These are phyloP conservation scores for Schlechtendalia chinensis DNA, from an alignment of 1,140 invertebrate species.

Conservation along the genomic window DNA sequence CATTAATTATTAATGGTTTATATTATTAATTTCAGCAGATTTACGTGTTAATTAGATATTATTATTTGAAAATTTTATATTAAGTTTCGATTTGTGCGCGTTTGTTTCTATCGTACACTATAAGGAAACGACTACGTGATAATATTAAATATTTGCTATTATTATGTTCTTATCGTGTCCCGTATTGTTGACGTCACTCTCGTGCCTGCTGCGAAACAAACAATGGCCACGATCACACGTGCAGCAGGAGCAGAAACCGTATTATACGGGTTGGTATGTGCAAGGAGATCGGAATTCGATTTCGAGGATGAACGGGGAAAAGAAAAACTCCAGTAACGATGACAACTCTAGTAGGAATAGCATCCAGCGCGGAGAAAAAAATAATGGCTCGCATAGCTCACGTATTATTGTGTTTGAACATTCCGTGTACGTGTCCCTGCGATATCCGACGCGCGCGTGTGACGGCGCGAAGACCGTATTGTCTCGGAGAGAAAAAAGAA, in stretches of 20 bases:
- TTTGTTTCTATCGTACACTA: too few species aligned
- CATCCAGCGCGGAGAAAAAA: not conserved
- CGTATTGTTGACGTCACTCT: too few species aligned
- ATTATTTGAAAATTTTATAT: too few species aligned
- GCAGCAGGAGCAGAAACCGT: not conserved
- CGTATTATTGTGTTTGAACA: slow-evolving; percentile 15
- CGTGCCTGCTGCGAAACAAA: too few species aligned
- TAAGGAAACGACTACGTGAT: too few species aligned
- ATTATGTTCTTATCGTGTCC: too few species aligned
- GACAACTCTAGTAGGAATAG: not conserved
- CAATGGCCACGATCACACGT: not conserved
- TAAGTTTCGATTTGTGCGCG: too few species aligned
- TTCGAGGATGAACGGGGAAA: not conserved
- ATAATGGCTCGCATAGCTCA: not conserved
- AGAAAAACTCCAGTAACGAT: not conserved
- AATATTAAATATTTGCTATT: too few species aligned
- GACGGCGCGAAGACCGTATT: not conserved
- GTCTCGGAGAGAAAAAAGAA: not conserved
- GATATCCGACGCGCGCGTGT: not conserved
- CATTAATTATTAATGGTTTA: too few species aligned
- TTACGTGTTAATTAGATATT: too few species aligned
- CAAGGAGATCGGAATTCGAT: slow-evolving; percentile 7
- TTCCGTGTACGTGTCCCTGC: not conserved
- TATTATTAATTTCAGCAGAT: too few species aligned
- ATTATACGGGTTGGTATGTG: not conserved